phyloP scores from a whole-genome alignment of 2,113 vertebrate genomes.

The Anas platyrhynchos region DNA sequence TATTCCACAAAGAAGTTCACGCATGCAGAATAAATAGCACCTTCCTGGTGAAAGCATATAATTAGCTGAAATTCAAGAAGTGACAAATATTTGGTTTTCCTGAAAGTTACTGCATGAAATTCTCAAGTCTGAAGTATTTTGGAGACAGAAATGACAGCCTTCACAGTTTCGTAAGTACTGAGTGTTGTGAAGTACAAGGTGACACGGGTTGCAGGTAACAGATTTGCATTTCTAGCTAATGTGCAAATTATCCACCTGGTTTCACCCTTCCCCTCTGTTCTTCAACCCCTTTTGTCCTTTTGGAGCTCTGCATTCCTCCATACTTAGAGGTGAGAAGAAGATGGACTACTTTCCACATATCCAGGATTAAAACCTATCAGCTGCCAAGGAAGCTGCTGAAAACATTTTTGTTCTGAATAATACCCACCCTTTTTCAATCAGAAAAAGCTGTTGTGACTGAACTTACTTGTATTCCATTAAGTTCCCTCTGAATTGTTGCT shows the following conservation, averaged over 20 bases:
- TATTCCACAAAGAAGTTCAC: slow-evolving; percentile 68
- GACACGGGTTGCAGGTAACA: background rate
- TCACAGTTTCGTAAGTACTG: background rate
- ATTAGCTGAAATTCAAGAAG: slow-evolving; percentile 73
- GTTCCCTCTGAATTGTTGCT: background rate
- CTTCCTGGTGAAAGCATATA: slow-evolving; percentile 67
- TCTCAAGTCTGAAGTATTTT: slow-evolving; percentile 40
- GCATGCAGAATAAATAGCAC: slow-evolving; percentile 71
- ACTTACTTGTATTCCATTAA: background rate
- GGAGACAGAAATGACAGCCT: slow-evolving; percentile 7
- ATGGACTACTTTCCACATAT: background rate
- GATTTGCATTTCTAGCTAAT: background rate
- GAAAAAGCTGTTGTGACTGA: background rate
- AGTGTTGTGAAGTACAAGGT: background rate
- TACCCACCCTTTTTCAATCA: rapidly evolving
- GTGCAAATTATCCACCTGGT: background rate
- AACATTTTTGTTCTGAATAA: background rate
- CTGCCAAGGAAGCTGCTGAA: background rate
- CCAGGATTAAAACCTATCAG: background rate
- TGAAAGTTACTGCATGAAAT: slow-evolving; percentile 56
- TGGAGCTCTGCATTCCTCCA: background rate
- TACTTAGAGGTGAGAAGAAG: background rate
- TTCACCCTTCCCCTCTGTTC: background rate
- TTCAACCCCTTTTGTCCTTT: background rate
- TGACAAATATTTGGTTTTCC: slow-evolving; percentile 63